phyloP scores from a whole-genome alignment of 2,797 vertebrate species.

The Brachyrhaphis roseni region DNA sequence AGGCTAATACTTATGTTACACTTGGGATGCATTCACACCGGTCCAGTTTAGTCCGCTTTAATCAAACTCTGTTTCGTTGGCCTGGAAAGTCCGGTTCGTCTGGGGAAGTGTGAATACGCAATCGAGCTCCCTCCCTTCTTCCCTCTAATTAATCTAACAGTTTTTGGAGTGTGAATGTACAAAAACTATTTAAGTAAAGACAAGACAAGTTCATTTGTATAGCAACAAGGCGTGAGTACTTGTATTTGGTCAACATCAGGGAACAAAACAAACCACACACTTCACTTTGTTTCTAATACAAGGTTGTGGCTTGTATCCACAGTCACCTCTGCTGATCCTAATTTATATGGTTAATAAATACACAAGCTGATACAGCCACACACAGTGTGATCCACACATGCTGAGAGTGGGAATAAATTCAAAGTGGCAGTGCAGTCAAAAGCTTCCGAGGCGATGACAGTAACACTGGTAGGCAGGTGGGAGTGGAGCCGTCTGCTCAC shows the following conservation, averaged over 20 bases:
- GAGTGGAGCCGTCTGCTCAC: conserved; percentile 67
- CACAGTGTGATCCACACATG: conserved; percentile 19
- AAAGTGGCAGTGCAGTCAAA: conserved; percentile 63
- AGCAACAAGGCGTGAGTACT: background rate
- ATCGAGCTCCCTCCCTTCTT: no score
- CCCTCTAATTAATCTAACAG: background rate
- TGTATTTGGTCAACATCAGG: background rate
- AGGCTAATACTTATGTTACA: background rate
- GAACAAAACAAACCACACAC: conserved; percentile 1
- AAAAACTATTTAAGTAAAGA: background rate
- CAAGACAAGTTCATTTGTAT: background rate
- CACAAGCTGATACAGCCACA: conserved; percentile 14
- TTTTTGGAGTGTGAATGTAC: background rate
- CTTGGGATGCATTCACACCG: no score
- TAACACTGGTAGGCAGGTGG: conserved; percentile 67
- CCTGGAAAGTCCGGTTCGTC: no score
- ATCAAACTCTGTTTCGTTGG: no score
- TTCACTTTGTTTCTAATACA: conserved; percentile 1
- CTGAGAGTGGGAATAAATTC: conserved; percentile 59
- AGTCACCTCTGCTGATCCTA: conserved; percentile 6
- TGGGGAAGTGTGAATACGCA: no score
- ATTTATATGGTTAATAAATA: conserved; percentile 25
- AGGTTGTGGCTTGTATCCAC: conserved; percentile 17
- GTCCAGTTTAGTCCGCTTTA: no score
- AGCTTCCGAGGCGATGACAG: conserved; percentile 62